A percentile compares a stretch with the other conserved stretches of the same genome.
These are phyloP conservation scores for Zele albiditarsus DNA, from an alignment of 2,888 invertebrate genomes.

Conservation along the genomic window DNA sequence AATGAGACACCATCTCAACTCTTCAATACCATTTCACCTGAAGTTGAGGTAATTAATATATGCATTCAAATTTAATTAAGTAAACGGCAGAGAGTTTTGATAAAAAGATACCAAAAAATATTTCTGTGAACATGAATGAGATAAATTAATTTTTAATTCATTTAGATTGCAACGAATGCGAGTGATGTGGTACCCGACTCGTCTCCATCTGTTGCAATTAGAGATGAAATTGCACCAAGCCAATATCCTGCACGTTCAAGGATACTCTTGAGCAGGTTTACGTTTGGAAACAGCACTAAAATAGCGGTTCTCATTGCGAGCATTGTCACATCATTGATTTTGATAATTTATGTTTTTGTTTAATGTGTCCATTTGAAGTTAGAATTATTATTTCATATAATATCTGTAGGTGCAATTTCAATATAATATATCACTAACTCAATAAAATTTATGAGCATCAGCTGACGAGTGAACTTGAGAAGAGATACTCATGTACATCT, in stretches of 20 bases:
- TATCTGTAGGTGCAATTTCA: not conserved
- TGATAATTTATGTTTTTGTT: conserved; percentile 51
- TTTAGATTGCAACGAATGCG: not conserved
- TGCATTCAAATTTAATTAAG: not conserved
- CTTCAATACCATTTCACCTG: not conserved
- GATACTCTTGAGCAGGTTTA: conserved; percentile 36
- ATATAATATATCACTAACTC: not conserved
- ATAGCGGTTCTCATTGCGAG: conserved; percentile 52
- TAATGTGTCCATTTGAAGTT: conserved; percentile 32
- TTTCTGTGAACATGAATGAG: not conserved
- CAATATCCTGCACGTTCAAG: not conserved
- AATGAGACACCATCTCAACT: not conserved
- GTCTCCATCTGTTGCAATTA: not conserved
- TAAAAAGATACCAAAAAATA: not conserved
- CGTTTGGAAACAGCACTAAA: conserved; percentile 51
- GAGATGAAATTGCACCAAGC: not conserved
- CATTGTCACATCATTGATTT: conserved; percentile 48
- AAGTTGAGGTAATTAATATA: not conserved
- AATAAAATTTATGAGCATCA: not conserved
- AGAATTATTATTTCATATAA: not conserved
- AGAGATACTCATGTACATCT: not conserved
- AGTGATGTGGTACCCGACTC: not conserved
- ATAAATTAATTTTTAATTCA: not conserved
- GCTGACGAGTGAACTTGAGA: not conserved
- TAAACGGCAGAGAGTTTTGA: not conserved